Conservation (phyloP, 2,888 invertebrate genomes). For the Nomada ruficornis region DNA sequence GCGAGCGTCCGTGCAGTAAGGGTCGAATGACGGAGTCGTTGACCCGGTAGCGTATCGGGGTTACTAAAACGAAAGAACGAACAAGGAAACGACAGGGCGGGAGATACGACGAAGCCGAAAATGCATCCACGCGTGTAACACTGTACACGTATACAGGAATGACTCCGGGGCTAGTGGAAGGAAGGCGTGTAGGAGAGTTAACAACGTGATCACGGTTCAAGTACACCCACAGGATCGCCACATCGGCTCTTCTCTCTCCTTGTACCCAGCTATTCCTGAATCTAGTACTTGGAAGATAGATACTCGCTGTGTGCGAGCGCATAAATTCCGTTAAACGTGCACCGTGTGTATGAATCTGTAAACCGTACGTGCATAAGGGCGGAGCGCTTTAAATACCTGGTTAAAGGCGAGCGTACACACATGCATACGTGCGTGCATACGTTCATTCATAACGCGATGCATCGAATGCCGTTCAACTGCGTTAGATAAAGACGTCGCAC, state of each 20-base stretch:
- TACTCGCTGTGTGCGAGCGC: background rate
- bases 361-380: background rate
- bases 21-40: no score
- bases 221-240: constrained; percentile 77
- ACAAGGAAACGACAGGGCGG: background rate
- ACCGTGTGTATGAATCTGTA: background rate
- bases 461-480: background rate
- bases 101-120: background rate
- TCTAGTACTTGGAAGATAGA: constrained; percentile 20
- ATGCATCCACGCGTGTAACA: background rate
- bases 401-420: background rate
- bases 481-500: background rate
- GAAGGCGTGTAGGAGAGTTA: constrained; percentile 66
- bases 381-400: background rate
- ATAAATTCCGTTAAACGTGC: background rate
- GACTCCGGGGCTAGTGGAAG: constrained; percentile 24
- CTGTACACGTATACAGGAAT: constrained; percentile 13
- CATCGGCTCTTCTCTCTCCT: constrained; percentile 60
- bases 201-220: constrained; percentile 79
- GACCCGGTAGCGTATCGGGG: no score
- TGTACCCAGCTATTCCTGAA: constrained; percentile 18
- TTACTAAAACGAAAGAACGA: background rate
- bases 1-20: no score
- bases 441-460: constrained; percentile 3
- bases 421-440: background rate